Percentiles rank a stretch among this genome's conserved stretches.
Conservation (phyloP, 2,113 vertebrate species). For the Catharus minimus region DNA sequence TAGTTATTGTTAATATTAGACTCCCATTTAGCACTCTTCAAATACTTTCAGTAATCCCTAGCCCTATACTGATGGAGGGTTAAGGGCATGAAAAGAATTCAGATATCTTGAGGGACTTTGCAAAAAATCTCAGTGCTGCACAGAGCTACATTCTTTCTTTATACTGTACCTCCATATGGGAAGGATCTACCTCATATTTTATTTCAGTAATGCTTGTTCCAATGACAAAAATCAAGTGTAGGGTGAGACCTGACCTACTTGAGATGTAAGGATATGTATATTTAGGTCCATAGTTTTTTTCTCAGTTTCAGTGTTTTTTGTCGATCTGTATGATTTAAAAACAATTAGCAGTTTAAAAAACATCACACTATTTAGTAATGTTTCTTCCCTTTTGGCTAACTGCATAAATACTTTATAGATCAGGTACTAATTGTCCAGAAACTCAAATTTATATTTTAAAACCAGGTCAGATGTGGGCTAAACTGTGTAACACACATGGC, state of each 20-base stretch:
- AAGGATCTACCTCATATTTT: background rate
- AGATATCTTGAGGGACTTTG: rapidly evolving
- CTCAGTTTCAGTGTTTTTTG: background rate
- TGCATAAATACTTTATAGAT: background rate
- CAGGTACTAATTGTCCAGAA: background rate
- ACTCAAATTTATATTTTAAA: background rate
- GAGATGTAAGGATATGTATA: background rate
- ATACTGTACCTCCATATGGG: background rate
- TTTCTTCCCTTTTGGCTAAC: background rate
- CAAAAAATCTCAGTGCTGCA: background rate
- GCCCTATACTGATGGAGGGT: background rate
- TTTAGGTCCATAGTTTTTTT: background rate
- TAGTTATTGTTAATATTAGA: background rate
- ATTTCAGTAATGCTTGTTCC: background rate
- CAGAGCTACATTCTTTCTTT: background rate
- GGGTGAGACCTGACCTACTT: background rate
- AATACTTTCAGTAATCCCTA: background rate
- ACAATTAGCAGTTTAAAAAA: background rate
- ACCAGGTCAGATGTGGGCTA: background rate
- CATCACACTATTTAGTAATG: background rate
- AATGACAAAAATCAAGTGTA: background rate
- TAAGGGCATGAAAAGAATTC: background rate
- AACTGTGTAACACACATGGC: background rate
- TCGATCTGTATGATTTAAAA: background rate
- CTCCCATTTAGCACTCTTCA: background rate